Evolutionary conservation across 2,113 vertebrate species (phyloP).

Genomic region (Marcusenius ussheri): DNA sequence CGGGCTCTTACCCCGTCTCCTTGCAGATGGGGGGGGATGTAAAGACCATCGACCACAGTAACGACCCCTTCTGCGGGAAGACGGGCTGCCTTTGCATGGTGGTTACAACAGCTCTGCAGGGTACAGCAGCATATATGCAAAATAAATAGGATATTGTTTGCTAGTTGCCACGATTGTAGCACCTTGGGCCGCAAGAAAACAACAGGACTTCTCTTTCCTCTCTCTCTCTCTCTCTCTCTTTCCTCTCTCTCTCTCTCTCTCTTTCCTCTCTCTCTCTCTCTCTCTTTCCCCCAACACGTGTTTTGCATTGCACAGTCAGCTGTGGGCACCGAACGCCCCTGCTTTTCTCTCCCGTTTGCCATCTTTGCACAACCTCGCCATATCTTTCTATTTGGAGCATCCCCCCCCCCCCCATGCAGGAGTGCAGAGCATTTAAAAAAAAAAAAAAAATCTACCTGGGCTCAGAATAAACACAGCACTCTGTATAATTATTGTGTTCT

Average conservation of each 20-base stretch:
- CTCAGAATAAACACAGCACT: constrained; percentile 28
- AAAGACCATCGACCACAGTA: not conserved
- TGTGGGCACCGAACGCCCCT: not conserved
- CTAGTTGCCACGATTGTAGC: not conserved
- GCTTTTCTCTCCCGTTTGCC: not conserved
- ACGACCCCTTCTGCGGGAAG: not conserved
- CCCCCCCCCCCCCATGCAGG: constrained; percentile 2
- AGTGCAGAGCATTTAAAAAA: not conserved
- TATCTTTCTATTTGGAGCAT: constrained; percentile 5
- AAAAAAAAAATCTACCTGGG: constrained; percentile 19
- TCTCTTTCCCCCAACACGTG: not conserved
- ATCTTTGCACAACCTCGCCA: not conserved
- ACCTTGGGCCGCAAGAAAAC: not conserved
- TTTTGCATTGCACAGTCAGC: constrained; percentile 1
- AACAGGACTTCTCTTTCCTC: not conserved
- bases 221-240: not conserved
- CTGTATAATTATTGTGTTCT: constrained; percentile 39
- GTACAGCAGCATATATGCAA: constrained; percentile 3
- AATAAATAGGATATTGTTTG: not conserved
- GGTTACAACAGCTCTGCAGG: not conserved
- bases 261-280: not conserved
- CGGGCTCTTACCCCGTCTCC: not conserved
- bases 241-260: not conserved
- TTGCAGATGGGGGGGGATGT: not conserved
- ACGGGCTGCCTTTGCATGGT: not conserved